Percentiles rank a stretch among this genome's conserved stretches.
These are phyloP conservation scores for Melanchra persicariae DNA, from an alignment of 2,888 invertebrate species.

Conservation along the genomic window DNA sequence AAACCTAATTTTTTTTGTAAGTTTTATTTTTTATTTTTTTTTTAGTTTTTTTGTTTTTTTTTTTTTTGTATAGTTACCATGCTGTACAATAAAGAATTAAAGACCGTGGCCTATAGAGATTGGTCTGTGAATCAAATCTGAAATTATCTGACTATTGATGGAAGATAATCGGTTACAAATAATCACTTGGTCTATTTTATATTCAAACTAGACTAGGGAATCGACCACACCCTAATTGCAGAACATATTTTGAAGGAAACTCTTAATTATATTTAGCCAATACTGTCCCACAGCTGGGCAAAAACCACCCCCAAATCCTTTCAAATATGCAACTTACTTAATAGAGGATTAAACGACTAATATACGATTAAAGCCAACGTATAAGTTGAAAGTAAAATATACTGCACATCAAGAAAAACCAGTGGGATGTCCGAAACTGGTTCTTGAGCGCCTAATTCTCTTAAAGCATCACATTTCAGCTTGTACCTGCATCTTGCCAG, in stretches of 20 bases:
- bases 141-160: too few relatives aligned
- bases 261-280: background rate
- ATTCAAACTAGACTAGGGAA: too few relatives aligned
- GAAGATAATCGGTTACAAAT: too few relatives aligned
- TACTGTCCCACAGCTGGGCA: background rate
- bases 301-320: background rate
- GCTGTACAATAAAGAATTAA: too few relatives aligned
- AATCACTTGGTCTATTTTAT: too few relatives aligned
- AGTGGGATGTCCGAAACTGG: background rate
- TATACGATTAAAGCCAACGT: background rate
- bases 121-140: too few relatives aligned
- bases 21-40: too few relatives aligned
- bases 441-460: slow-evolving; percentile 16
- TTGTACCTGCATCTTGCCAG: background rate
- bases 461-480: slow-evolving; percentile 27
- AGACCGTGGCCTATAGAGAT: too few relatives aligned
- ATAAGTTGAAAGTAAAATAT: background rate
- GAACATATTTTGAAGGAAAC: background rate
- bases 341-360: background rate
- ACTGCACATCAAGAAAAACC: slow-evolving; percentile 11
- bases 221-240: too few relatives aligned
- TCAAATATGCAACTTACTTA: background rate
- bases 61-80: too few relatives aligned
- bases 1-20: too few relatives aligned
- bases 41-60: too few relatives aligned